Evolutionary conservation across 2,113 vertebrate genomes (phyloP).

Genomic region (Quiscalus mexicanus): DNA sequence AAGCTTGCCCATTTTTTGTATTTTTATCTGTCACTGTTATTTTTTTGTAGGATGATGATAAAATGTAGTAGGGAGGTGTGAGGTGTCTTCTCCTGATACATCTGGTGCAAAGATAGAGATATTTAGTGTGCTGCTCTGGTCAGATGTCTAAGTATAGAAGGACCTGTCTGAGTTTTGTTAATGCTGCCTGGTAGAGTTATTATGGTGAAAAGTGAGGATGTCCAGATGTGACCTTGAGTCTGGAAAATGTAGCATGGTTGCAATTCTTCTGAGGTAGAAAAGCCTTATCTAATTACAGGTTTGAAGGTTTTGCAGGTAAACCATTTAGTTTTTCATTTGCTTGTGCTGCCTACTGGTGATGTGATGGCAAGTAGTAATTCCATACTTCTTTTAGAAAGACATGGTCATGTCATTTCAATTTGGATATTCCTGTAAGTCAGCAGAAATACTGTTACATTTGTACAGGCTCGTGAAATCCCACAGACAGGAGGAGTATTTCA

Average conservation of each 20-base stretch:
- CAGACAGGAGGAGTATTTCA: not conserved
- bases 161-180: not conserved
- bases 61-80: not conserved
- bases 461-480: not conserved
- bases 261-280: constrained; percentile 1
- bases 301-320: constrained; percentile 26
- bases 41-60: not conserved
- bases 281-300: not conserved
- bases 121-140: not conserved
- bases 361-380: not conserved
- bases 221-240: constrained; percentile 2
- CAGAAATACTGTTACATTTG: not conserved
- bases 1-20: not conserved
- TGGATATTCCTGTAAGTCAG: not conserved
- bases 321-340: not conserved
- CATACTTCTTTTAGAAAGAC: not conserved
- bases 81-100: not conserved
- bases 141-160: not conserved
- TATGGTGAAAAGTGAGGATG: constrained; percentile 20
- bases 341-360: not conserved
- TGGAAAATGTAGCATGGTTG: constrained; percentile 37
- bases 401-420: not conserved
- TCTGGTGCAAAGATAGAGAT: not conserved
- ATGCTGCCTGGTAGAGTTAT: not conserved
- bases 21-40: not conserved